Base-by-base conservation (phyloP, 1,140 invertebrate species). In the Homarus americanus region DNA sequence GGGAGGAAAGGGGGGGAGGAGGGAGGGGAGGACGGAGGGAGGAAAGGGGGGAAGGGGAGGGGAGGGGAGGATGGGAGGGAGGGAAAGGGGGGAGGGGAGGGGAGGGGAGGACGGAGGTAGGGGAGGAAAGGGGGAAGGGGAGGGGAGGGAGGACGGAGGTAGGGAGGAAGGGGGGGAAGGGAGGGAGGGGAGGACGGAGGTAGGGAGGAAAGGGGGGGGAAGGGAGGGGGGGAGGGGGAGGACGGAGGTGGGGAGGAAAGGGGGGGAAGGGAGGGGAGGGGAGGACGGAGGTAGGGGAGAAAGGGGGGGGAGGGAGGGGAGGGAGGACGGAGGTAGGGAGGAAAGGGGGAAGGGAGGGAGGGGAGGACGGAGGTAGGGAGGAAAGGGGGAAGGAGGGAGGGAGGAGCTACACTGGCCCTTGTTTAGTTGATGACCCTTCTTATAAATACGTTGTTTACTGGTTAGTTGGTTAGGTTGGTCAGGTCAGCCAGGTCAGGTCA, bases 71-170 rank as follows among this genome's bases (percentile, higher is more conserved):
- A 34, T 12, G 7, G 7, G 69, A 41, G 69, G 32, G 69, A 75
- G 69, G 44, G 83, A 75, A 40, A 86, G 40, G 36, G 72, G 34
- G 58, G 72, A n/a, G 36, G 83, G 41, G 41, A 75, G 72, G 49
- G 17, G 34, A 40, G 53, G 72, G 36, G 72, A 75, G 38, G 49
- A 49, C 44, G 66, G 20, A 66, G 36, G 66, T 34, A 34, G n/a
- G 69, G 34, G 24, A 44, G 41, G 41, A 38, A 73, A 34, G 40
- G 38, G 69, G 83, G 34, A 63, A 75, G 83, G 69, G 41, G 49
- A 24, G 49, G 38, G 73, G 83, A 75, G 40, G 28, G 1, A 73
- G 36, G 34, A 36, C 15, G 49, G 41, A 80, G 0, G 32, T 36
- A 58, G 44, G 32, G 3, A 82, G n/a, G 24, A n/a, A 82, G 7